A percentile compares a stretch with the other conserved stretches of the same genome.
Evolutionary conservation across 2,113 vertebrate species (phyloP).

Genomic region (Zapornia atra): DNA sequence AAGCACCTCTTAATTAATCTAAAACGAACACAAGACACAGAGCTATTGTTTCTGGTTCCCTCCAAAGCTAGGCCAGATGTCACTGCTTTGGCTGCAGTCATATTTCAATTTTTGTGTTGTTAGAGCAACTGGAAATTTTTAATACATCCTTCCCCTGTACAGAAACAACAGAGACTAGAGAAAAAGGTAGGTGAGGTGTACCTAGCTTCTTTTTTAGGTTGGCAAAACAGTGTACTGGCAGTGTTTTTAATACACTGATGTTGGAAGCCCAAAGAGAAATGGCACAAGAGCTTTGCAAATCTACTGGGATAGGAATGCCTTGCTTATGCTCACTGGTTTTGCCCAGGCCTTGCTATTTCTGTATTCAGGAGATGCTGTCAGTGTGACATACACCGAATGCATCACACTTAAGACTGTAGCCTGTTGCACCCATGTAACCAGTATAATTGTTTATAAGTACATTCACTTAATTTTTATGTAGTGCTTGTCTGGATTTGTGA

Average conservation of each 20-base stretch:
- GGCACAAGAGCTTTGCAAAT: neutral
- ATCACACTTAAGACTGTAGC: neutral
- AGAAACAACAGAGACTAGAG: neutral
- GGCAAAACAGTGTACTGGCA: neutral
- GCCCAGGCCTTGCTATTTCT: neutral
- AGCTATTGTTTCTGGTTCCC: neutral
- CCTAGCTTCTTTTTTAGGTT: neutral
- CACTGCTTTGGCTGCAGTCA: neutral
- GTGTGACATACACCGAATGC: neutral
- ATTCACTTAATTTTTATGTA: neutral
- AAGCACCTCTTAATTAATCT: neutral
- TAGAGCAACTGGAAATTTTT: neutral
- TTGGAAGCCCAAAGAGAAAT: neutral
- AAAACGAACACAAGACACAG: neutral
- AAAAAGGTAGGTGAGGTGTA: neutral
- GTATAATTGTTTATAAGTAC: neutral
- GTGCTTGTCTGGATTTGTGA: neutral
- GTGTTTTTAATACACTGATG: neutral
- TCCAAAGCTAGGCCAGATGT: neutral
- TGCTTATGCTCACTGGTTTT: neutral
- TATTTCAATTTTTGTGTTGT: neutral
- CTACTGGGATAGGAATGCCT: neutral
- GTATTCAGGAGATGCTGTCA: neutral
- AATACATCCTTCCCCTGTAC: neutral
- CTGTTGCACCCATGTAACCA: neutral